These are phyloP conservation scores for Speoplatyrhinus poulsoni DNA, from an alignment of 2,113 vertebrate species.

Conservation along the genomic window DNA sequence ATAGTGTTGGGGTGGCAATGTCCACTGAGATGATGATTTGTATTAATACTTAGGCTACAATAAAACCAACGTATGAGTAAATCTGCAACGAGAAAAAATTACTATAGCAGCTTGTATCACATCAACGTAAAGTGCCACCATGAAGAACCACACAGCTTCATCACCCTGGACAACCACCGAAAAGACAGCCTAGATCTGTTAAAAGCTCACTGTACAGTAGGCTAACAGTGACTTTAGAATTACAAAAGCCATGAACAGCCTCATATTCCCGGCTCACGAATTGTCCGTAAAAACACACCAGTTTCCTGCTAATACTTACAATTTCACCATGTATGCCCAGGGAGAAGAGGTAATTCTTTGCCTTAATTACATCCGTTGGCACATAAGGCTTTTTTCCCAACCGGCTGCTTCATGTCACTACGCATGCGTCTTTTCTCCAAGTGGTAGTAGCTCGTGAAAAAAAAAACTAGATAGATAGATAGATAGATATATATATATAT, in stretches of 20 bases:
- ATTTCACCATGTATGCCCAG: conserved; percentile 85
- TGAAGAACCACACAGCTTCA: conserved; percentile 63
- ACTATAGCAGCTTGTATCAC: conserved; percentile 45
- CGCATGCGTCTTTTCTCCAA: conserved; percentile 76
- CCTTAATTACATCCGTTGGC: conserved; percentile 83
- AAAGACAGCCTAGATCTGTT: conserved; percentile 67
- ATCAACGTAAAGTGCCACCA: conserved; percentile 64
- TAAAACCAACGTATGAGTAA: conserved; percentile 1
- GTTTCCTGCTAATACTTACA: conserved; percentile 73
- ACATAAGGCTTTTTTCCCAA: conserved; percentile 70
- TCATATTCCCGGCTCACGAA: conserved; percentile 24
- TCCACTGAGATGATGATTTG: conserved; percentile 45
- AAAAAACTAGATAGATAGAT: no score
- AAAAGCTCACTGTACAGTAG: conserved; percentile 47
- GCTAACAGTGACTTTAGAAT: conserved; percentile 63
- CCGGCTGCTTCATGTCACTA: conserved; percentile 76
- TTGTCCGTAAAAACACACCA: conserved; percentile 25
- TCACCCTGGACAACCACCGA: conserved; percentile 62
- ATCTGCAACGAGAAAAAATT: conserved; percentile 13
- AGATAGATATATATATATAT: conserved; percentile 53
- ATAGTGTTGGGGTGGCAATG: conserved; percentile 40
- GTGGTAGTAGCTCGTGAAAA: conserved; percentile 67
- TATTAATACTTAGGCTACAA: conserved; percentile 7
- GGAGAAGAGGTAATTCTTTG: conserved; percentile 79
- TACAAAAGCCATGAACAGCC: conserved; percentile 42